A percentile compares a stretch with the other conserved stretches of the same genome.
phyloP scores from a whole-genome alignment of 1,140 invertebrate genomes.

The Penaeus vannamei region DNA sequence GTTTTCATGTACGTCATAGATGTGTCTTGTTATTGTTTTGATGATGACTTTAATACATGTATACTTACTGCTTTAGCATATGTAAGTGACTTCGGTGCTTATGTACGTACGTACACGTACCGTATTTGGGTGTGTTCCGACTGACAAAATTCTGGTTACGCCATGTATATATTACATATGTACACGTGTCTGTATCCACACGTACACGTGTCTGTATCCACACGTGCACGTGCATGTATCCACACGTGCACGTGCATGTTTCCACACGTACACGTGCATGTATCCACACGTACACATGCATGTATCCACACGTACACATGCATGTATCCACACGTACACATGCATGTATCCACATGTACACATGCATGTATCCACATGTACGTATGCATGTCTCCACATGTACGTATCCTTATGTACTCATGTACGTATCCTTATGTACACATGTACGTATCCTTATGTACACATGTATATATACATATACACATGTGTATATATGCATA shows the following conservation, averaged over 20 bases:
- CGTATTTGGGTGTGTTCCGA: no score
- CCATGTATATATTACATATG: no score
- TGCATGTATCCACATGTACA: constrained; percentile 2
- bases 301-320: constrained; percentile 2
- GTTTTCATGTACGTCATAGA: no score
- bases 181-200: neutral
- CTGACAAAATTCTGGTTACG: no score
- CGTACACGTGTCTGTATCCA: neutral
- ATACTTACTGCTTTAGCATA: no score
- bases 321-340: constrained; percentile 4
- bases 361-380: constrained; percentile 2
- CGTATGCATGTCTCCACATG: neutral
- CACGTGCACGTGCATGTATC: constrained; percentile 1
- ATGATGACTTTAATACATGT: no score
- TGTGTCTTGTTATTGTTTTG: no score
- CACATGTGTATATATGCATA: no score
- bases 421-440: no score
- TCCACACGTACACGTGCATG: constrained; percentile 2
- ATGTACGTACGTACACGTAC: neutral
- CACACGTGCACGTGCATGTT: neutral
- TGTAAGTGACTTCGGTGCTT: no score
- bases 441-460: no score
- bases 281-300: constrained; percentile 4
- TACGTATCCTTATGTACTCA: neutral
- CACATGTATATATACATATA: no score